A percentile compares a stretch with the other conserved stretches of the same genome.
These are phyloP conservation scores for Nysson spinosus DNA, from an alignment of 2,888 invertebrate species.

Conservation along the genomic window DNA sequence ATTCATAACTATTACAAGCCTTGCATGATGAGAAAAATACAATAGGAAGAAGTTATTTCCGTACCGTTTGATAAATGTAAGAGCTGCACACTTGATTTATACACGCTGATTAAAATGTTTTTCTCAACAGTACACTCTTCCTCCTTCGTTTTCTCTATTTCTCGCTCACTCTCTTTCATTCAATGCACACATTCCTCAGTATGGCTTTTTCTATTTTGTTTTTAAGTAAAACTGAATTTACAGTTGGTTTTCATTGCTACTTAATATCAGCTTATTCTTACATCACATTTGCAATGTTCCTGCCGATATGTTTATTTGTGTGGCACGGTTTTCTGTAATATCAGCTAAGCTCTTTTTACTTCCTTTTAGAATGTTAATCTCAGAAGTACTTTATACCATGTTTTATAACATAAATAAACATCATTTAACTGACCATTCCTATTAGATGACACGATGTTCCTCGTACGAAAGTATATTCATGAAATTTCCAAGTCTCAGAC, in stretches of 20 bases:
- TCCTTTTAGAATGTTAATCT: slow-evolving; percentile 44
- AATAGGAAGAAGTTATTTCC: slow-evolving; percentile 44
- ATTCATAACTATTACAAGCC: slow-evolving; percentile 39
- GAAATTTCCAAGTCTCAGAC: background rate
- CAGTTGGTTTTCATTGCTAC: slow-evolving; percentile 43
- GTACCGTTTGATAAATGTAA: slow-evolving; percentile 13
- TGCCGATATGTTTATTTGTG: slow-evolving; percentile 61
- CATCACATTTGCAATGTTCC: slow-evolving; percentile 62
- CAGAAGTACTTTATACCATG: slow-evolving; percentile 42
- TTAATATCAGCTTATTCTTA: slow-evolving; percentile 62
- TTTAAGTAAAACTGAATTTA: slow-evolving; percentile 42
- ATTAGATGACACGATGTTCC: slow-evolving; percentile 58
- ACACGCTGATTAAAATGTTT: slow-evolving; percentile 34
- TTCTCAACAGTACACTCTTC: slow-evolving; percentile 25
- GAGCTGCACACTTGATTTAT: slow-evolving; percentile 28
- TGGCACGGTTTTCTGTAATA: slow-evolving; percentile 53
- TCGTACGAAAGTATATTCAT: background rate
- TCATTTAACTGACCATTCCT: slow-evolving; percentile 39
- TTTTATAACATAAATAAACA: slow-evolving; percentile 34
- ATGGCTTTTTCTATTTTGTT: slow-evolving; percentile 34
- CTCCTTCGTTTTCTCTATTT: slow-evolving; percentile 13
- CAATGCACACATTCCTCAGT: slow-evolving; percentile 44
- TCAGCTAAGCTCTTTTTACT: slow-evolving; percentile 42
- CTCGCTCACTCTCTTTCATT: slow-evolving; percentile 19
- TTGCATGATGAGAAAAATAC: slow-evolving; percentile 46